These are phyloP conservation scores for Centruroides vittatus DNA, from an alignment of 1,140 invertebrate species.

Conservation along the genomic window DNA sequence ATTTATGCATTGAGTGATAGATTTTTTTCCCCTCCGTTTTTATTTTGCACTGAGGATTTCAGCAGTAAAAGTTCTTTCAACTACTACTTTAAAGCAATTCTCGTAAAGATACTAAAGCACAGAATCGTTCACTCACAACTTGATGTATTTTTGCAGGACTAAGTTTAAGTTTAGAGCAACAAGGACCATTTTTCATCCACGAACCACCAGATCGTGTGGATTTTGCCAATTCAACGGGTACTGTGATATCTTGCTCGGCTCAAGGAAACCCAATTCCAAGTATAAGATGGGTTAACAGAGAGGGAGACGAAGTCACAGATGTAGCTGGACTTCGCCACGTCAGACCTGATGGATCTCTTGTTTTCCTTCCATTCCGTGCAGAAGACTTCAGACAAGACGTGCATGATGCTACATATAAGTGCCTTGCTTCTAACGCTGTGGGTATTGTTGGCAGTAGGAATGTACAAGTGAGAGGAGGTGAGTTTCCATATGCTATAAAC, in stretches of 20 bases:
- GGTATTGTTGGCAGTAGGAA: constrained; percentile 61
- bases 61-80: no score
- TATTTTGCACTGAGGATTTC: no score
- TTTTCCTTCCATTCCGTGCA: constrained; percentile 25
- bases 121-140: no score
- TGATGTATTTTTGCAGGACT: no score
- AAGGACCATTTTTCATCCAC: constrained; percentile 73
- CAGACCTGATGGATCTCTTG: constrained; percentile 27
- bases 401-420: constrained; percentile 34
- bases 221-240: constrained; percentile 85
- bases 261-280: constrained; percentile 76
- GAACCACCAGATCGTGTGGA: constrained; percentile 80
- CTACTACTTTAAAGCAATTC: no score
- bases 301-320: constrained; percentile 43
- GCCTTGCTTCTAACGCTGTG: constrained; percentile 55
- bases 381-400: constrained; percentile 37
- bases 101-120: no score
- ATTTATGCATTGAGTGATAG: no score
- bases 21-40: no score
- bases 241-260: constrained; percentile 79
- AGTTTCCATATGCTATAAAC: constrained; percentile 23
- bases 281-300: constrained; percentile 53
- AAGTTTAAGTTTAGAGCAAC: no score
- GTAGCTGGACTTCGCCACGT: constrained; percentile 53
- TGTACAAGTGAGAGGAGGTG: constrained; percentile 64